Conservation (phyloP, 2,888 invertebrate species). For the Glaucopsyche alexis region DNA sequence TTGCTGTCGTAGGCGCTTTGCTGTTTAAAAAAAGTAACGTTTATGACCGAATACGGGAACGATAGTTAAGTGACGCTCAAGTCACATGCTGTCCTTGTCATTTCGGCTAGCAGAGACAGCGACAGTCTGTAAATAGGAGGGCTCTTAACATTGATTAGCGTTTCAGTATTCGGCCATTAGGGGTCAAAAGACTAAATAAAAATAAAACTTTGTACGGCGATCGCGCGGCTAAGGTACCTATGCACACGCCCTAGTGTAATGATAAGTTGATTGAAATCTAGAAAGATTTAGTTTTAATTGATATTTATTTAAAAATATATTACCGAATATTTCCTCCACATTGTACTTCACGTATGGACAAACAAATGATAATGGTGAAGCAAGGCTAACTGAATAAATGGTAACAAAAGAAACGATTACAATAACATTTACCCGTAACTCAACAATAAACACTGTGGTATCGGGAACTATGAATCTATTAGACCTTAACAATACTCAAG, state of each 20-base stretch:
- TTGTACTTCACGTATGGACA: not conserved
- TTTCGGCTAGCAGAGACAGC: too few relatives aligned
- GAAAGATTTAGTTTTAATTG: not conserved
- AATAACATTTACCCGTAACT: not conserved
- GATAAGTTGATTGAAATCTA: too few relatives aligned
- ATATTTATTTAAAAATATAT: not conserved
- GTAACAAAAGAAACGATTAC: not conserved
- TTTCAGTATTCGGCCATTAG: too few relatives aligned
- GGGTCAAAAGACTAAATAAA: too few relatives aligned
- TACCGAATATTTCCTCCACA: conserved; percentile 8
- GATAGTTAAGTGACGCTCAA: too few relatives aligned
- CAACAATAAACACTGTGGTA: not conserved
- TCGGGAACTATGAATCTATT: not conserved
- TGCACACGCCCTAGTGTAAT: too few relatives aligned
- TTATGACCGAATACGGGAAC: too few relatives aligned
- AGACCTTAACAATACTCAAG: not conserved
- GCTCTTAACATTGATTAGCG: too few relatives aligned
- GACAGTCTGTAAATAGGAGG: too few relatives aligned
- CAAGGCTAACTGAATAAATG: not conserved
- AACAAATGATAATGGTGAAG: conserved; percentile 14
- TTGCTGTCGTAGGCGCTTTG: conserved; percentile 81
- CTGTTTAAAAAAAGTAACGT: conserved; percentile 45
- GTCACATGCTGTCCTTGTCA: too few relatives aligned
- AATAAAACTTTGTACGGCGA: too few relatives aligned
- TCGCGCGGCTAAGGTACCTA: too few relatives aligned